Percentiles rank a stretch among this genome's conserved stretches.
phyloP scores from a whole-genome alignment of 2,113 vertebrate species.

The Chionomys nivalis region DNA sequence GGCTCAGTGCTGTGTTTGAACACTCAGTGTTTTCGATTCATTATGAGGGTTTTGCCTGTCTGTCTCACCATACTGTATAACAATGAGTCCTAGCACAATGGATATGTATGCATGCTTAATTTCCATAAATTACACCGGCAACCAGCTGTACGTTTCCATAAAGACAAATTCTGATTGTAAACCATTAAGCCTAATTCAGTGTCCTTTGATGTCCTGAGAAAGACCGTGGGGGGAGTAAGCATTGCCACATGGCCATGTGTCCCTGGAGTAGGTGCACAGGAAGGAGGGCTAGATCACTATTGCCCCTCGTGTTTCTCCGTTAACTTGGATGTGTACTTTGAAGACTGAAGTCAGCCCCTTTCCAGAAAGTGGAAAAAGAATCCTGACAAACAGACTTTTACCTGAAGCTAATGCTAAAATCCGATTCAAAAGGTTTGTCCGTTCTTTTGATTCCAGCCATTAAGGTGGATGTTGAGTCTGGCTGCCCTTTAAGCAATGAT shows the following conservation, averaged over 20 bases:
- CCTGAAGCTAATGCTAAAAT: neutral
- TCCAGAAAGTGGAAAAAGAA: neutral
- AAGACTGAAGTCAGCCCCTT: neutral
- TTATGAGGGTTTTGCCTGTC: conserved; percentile 40
- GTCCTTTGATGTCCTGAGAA: conserved; percentile 70
- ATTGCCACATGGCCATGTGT: conserved; percentile 48
- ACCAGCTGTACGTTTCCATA: conserved; percentile 62
- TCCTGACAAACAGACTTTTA: neutral
- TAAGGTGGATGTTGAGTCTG: neutral
- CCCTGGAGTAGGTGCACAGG: neutral
- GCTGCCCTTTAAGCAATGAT: neutral
- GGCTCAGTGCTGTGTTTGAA: conserved; percentile 22
- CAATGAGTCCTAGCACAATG: conserved; percentile 63
- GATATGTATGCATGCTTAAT: conserved; percentile 61
- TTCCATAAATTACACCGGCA: conserved; percentile 79
- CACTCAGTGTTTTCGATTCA: conserved; percentile 64
- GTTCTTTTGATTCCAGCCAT: neutral
- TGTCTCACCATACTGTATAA: conserved; percentile 67
- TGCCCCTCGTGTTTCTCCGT: conserved; percentile 17
- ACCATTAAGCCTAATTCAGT: conserved; percentile 67
- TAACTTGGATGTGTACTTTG: conserved; percentile 30
- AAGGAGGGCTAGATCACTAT: neutral
- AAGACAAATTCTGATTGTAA: conserved; percentile 74
- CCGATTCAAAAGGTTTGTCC: neutral
- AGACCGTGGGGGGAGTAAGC: neutral